Evolutionary conservation across 92 coral and sea anemone species (phyloP).

Genomic region (Scolanthus callimorphus): DNA sequence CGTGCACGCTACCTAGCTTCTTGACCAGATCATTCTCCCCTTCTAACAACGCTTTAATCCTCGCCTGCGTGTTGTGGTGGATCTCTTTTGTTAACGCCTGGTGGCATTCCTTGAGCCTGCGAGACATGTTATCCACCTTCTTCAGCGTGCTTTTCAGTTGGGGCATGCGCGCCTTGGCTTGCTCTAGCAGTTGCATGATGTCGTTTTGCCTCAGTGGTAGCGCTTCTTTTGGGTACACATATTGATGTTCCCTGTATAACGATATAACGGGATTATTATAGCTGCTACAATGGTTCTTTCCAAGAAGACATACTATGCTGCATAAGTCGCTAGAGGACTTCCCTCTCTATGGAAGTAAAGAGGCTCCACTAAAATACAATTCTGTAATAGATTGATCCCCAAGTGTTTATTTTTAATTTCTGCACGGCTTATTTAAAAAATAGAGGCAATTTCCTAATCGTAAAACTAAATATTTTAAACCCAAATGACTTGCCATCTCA

Average conservation of each 20-base stretch:
- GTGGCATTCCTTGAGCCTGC: slow-evolving; percentile 82
- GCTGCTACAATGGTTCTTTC: too few relatives aligned
- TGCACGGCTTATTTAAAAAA: too few relatives aligned
- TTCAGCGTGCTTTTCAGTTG: slow-evolving; percentile 73
- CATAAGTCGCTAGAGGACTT: too few relatives aligned
- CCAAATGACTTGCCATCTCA: too few relatives aligned
- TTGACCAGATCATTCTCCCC: slow-evolving; percentile 71
- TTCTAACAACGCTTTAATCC: slow-evolving; percentile 70
- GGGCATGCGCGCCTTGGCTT: slow-evolving; percentile 83
- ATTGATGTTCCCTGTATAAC: slow-evolving; percentile 95
- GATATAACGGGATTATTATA: too few relatives aligned
- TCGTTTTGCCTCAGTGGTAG: slow-evolving; percentile 80
- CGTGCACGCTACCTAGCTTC: slow-evolving; percentile 71
- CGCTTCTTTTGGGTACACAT: slow-evolving; percentile 94
- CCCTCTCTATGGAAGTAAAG: too few relatives aligned
- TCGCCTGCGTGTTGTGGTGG: slow-evolving; percentile 66
- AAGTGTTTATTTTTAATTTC: too few relatives aligned
- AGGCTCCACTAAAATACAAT: too few relatives aligned
- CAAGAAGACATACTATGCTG: too few relatives aligned
- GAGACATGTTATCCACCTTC: slow-evolving; percentile 89
- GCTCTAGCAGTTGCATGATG: slow-evolving; percentile 69
- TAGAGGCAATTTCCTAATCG: too few relatives aligned
- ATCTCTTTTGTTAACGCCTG: slow-evolving; percentile 81
- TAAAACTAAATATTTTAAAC: too few relatives aligned
- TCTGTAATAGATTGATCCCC: too few relatives aligned